Base-by-base conservation (phyloP, 2,113 vertebrate genomes). In the Grammomys dolichurus region DNA sequence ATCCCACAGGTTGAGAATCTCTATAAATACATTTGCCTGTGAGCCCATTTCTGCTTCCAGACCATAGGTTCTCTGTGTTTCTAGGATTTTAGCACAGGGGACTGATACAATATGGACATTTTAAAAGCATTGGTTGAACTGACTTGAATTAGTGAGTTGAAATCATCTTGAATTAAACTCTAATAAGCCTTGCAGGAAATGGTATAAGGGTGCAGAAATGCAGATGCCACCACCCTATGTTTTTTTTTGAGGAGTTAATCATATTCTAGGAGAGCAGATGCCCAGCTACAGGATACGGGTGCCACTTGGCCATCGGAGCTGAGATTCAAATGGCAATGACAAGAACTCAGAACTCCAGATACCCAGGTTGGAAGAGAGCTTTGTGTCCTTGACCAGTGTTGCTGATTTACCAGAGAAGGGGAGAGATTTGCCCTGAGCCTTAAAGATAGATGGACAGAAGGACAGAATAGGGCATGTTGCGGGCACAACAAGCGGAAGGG, bases 81-180 rank as follows among this genome's bases (percentile, higher is more conserved):
- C 76, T 0, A 36, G 70, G 58, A 0, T 48, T 86, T 86, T 26
- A 90, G 46, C 51, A 60, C 28, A 60, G 36, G n/a, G 17, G 13
- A 20, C 40, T 51, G 70, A 70, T 40, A 69, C 78, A 40, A 48
- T 8, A 1, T 36, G 58, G 46, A 33, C 65, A 26, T 56, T 94
- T 94, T 87, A 56, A 77, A 90, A 75, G 58, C 22, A 63, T 54
- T 88, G 63, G 8, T 81, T 82, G 28, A 84, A 69, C 33, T 43
- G 90, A 93, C 78, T 46, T 70, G 51, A 54, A 40, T 40, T 40
- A 93, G 36, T 72, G 36, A 88, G 70, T 84, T 75, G 89, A 96
- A 96, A 93, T 95, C 90, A 81, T 81, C 70, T 86, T 69, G 72
- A 90, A 92, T 93, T 90, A 96, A 92, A 81, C 56, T 77, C 9